Conservation (phyloP, 2,797 vertebrate genomes). For the Sebastes nivosus region DNA sequence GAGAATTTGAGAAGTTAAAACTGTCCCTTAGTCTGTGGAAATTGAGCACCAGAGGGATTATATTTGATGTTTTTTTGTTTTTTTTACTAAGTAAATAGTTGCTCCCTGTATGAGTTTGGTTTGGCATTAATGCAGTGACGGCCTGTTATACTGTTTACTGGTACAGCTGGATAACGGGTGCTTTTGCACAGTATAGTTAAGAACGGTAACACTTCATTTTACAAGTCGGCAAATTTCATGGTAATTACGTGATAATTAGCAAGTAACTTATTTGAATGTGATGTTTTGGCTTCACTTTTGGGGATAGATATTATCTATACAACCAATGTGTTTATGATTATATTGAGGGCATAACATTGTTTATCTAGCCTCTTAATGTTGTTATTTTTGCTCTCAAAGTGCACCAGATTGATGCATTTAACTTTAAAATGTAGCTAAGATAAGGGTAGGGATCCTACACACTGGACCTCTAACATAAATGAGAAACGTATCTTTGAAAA, state of each 20-base stretch:
- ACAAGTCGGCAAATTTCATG: too few species aligned
- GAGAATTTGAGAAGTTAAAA: background rate
- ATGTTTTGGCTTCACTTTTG: too few species aligned
- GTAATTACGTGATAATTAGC: too few species aligned
- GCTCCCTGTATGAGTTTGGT: background rate
- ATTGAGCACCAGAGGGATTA: background rate
- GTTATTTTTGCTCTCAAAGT: too few species aligned
- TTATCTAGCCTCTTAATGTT: too few species aligned
- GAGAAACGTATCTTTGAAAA: conserved; percentile 64
- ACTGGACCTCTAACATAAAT: background rate
- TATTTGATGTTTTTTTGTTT: background rate
- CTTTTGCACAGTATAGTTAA: background rate
- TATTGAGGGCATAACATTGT: too few species aligned
- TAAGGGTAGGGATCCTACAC: too few species aligned
- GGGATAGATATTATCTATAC: too few species aligned
- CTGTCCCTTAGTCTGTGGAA: background rate
- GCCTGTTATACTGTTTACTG: background rate
- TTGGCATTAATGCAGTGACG: background rate
- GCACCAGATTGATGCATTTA: too few species aligned
- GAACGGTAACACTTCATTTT: background rate
- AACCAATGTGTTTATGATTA: too few species aligned
- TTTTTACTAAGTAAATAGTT: background rate
- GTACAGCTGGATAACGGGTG: background rate
- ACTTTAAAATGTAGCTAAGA: too few species aligned
- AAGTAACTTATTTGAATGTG: too few species aligned